These are phyloP conservation scores for Crocallis elinguaria DNA, from an alignment of 2,888 invertebrate genomes.

Conservation along the genomic window DNA sequence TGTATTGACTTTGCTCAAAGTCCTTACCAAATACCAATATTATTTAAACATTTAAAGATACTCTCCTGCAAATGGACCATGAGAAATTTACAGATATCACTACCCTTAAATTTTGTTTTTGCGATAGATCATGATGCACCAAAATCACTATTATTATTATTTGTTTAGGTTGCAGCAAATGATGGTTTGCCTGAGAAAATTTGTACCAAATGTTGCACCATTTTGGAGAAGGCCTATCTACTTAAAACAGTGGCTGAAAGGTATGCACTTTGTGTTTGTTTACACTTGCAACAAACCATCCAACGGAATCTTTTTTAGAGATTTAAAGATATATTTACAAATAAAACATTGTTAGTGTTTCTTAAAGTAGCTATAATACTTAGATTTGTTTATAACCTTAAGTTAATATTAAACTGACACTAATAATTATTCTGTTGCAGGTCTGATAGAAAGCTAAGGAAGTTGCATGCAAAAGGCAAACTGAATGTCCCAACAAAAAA, in stretches of 20 bases:
- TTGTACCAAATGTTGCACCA: constrained; percentile 73
- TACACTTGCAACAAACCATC: too few species aligned
- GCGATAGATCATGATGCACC: background rate
- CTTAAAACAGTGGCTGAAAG: constrained; percentile 80
- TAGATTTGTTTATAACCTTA: too few species aligned
- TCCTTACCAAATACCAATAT: too few species aligned
- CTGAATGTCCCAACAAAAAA: constrained; percentile 69
- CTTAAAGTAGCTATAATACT: too few species aligned
- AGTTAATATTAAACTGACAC: background rate
- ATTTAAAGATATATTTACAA: too few species aligned
- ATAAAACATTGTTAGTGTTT: too few species aligned
- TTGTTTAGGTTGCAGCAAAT: constrained; percentile 69
- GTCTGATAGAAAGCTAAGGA: constrained; percentile 72
- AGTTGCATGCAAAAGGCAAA: constrained; percentile 55
- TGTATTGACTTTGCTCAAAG: too few species aligned
- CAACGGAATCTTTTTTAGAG: too few species aligned
- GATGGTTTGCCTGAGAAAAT: constrained; percentile 81
- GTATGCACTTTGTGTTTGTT: constrained; percentile 46
- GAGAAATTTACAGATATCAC: background rate
- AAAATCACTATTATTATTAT: constrained; percentile 8
- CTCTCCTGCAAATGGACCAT: too few species aligned
- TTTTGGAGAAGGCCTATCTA: constrained; percentile 76
- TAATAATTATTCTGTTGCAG: constrained; percentile 42
- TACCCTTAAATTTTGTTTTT: background rate
- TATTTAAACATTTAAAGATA: too few species aligned